These are phyloP conservation scores for Bombyx mandarina DNA, from an alignment of 1,140 invertebrate genomes.

Conservation along the genomic window DNA sequence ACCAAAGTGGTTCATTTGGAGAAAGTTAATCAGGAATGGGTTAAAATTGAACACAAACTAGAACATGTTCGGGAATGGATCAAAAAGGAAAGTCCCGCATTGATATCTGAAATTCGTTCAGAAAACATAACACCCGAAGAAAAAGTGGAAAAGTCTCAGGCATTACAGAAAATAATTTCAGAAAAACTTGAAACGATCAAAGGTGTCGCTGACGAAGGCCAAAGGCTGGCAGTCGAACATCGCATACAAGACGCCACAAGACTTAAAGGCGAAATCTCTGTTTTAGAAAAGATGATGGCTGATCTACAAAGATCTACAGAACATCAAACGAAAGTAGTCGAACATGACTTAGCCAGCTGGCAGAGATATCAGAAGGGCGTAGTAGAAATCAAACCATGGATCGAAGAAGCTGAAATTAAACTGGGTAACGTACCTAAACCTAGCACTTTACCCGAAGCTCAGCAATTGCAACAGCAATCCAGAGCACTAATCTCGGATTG, in stretches of 20 bases:
- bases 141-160: conserved; percentile 78
- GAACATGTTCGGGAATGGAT: conserved; percentile 80
- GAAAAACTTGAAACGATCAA: conserved; percentile 83
- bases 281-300: conserved; percentile 77
- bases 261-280: conserved; percentile 77
- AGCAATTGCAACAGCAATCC: conserved; percentile 79
- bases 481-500: conserved; percentile 82
- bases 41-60: conserved; percentile 80
- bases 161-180: conserved; percentile 77
- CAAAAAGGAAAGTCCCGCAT: conserved; percentile 80
- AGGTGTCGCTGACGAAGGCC: conserved; percentile 82
- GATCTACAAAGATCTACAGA: conserved; percentile 79
- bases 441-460: conserved; percentile 83
- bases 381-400: conserved; percentile 88
- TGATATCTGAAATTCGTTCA: conserved; percentile 80
- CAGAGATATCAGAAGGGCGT: conserved; percentile 86
- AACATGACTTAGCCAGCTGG: conserved; percentile 86
- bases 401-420: conserved; percentile 88
- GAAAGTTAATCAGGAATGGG: conserved; percentile 86
- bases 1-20: conserved; percentile 86
- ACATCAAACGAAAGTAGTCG: conserved; percentile 79
- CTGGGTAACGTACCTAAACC: conserved; percentile 81
- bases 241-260: conserved; percentile 77
- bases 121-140: conserved; percentile 83
- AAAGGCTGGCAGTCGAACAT: conserved; percentile 72